Evolutionary conservation across 2,888 invertebrate species (phyloP).

Genomic region (Monoplex corrugatus): DNA sequence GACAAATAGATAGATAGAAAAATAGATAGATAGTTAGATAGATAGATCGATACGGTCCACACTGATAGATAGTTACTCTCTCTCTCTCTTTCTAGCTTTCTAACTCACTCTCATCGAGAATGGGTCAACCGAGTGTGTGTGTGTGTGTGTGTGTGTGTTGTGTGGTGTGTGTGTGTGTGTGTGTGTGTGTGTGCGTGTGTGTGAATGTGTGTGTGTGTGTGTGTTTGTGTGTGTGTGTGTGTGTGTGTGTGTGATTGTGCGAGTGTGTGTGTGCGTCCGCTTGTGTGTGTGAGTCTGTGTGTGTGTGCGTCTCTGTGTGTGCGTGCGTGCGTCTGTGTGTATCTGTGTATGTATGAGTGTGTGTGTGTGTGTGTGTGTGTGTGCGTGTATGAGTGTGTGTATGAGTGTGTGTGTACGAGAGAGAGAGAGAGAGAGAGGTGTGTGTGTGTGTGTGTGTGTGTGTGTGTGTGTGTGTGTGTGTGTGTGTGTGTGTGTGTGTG

Average conservation of each 20-base stretch:
- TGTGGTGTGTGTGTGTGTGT: background rate
- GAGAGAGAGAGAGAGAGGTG: too few relatives aligned
- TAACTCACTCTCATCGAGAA: too few relatives aligned
- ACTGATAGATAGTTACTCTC: too few relatives aligned
- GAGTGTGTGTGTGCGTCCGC: background rate
- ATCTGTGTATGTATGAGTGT: background rate
- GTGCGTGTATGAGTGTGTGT: background rate
- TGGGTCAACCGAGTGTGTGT: too few relatives aligned
- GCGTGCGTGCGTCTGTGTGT: background rate
- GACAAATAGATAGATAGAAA: too few relatives aligned
- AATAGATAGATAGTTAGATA: too few relatives aligned
- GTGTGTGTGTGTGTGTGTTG: background rate
- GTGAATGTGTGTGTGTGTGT: background rate
- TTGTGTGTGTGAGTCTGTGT: background rate
- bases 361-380: background rate
- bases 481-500: slow-evolving; percentile 13
- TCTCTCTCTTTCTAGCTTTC: too few relatives aligned
- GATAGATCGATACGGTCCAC: too few relatives aligned
- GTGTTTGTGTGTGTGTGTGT: slow-evolving; percentile 1
- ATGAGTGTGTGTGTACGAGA: background rate
- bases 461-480: background rate
- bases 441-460: background rate
- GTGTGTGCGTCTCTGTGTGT: background rate
- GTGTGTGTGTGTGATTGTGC: background rate
- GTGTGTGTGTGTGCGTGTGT: background rate